Conservation (phyloP, 2,113 vertebrate species). For the Mesembrinibis cayennensis region DNA sequence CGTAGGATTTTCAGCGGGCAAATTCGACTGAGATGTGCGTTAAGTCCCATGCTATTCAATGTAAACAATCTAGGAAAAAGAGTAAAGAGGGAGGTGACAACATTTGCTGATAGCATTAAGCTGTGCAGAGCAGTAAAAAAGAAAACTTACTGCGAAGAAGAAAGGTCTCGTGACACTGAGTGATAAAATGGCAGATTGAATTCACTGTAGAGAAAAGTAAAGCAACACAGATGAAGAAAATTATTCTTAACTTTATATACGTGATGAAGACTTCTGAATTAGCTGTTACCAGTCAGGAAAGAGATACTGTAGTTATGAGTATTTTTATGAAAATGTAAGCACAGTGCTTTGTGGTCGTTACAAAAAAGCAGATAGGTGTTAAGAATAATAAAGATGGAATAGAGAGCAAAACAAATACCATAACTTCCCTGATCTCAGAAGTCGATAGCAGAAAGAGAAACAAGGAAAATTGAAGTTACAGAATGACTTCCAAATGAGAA, state of each 20-base stretch:
- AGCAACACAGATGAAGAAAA: background rate
- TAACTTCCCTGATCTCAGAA: background rate
- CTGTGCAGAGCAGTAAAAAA: background rate
- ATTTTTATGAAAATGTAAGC: background rate
- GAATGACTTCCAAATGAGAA: background rate
- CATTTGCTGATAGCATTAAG: background rate
- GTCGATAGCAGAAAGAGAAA: background rate
- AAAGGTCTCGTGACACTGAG: background rate
- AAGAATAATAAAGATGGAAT: background rate
- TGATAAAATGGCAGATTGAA: background rate
- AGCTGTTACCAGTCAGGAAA: background rate
- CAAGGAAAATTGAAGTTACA: background rate
- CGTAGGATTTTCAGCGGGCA: background rate
- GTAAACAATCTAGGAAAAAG: background rate
- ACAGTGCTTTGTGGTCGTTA: background rate
- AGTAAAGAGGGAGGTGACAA: background rate
- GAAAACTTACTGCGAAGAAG: background rate
- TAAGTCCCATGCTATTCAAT: background rate
- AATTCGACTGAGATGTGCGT: background rate
- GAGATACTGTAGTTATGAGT: background rate
- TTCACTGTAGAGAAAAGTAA: background rate
- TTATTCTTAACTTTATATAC: background rate
- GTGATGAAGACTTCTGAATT: background rate
- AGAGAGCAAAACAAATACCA: background rate
- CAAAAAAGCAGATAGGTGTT: background rate